Conservation (phyloP, 2,113 vertebrate species). For the Shinisaurus crocodilurus region DNA sequence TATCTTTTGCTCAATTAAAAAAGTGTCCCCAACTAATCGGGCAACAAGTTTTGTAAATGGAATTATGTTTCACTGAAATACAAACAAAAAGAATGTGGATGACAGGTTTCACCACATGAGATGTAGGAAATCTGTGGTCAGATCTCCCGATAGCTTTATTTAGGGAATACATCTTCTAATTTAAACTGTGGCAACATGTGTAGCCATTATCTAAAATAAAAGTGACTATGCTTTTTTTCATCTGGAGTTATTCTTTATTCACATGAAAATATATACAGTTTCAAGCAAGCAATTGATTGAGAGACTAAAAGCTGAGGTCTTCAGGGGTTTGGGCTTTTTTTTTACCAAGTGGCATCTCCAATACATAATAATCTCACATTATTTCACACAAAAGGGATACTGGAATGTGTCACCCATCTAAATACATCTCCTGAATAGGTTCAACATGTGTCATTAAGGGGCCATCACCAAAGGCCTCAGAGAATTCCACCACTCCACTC, state of each 20-base stretch:
- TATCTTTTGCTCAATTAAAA: not conserved
- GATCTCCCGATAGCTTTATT: not conserved
- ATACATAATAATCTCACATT: not conserved
- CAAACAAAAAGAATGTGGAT: not conserved
- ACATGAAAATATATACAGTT: no score
- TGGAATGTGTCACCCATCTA: not conserved
- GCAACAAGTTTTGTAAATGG: not conserved
- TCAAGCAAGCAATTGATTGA: not conserved
- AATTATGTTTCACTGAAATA: not conserved
- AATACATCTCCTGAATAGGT: not conserved
- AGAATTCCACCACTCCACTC: not conserved
- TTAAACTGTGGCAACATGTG: not conserved
- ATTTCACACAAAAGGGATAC: not conserved
- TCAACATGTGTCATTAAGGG: not conserved
- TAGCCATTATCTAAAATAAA: not conserved
- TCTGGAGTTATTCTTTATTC: not conserved
- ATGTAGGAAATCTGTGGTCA: not conserved
- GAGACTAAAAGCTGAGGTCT: not conserved
- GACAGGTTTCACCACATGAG: no score
- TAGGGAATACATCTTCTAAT: not conserved
- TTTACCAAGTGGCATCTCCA: not conserved
- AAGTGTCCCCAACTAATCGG: not conserved
- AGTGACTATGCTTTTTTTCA: not conserved
- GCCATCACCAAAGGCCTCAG: not conserved
- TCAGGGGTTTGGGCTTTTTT: no score